Conservation (phyloP, 2,797 vertebrate genomes). For the Hafferia zeledoni region DNA sequence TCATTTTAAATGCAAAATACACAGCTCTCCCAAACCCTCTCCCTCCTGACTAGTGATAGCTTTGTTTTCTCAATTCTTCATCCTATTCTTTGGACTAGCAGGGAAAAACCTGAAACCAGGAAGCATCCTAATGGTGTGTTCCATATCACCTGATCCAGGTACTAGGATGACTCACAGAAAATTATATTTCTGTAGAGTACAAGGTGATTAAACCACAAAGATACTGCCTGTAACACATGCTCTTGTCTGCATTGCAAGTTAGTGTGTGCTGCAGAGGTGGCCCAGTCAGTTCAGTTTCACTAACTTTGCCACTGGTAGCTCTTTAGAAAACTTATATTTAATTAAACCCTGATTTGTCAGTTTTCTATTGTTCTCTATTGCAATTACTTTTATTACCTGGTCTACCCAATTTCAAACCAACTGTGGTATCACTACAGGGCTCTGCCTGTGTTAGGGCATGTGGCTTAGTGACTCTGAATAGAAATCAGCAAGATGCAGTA, state of each 20-base stretch:
- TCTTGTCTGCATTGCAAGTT: not conserved
- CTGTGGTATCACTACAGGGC: not conserved
- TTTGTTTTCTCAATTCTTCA: not conserved
- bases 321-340: not conserved
- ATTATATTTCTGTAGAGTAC: not conserved
- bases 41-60: not conserved
- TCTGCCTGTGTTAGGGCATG: not conserved
- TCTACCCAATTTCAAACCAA: not conserved
- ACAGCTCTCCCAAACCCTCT: not conserved
- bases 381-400: not conserved
- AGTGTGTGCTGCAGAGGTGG: not conserved
- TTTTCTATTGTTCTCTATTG: not conserved
- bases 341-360: not conserved
- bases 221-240: not conserved
- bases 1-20: not conserved
- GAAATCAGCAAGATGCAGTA: not conserved
- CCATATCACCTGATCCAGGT: not conserved
- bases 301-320: not conserved
- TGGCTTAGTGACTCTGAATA: not conserved
- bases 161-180: not conserved
- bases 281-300: not conserved
- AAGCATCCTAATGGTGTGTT: not conserved
- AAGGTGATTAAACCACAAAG: not conserved
- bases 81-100: not conserved
- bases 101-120: not conserved